Evolutionary conservation across 1,140 invertebrate species (phyloP).

Genomic region (Conus ventricosus): DNA sequence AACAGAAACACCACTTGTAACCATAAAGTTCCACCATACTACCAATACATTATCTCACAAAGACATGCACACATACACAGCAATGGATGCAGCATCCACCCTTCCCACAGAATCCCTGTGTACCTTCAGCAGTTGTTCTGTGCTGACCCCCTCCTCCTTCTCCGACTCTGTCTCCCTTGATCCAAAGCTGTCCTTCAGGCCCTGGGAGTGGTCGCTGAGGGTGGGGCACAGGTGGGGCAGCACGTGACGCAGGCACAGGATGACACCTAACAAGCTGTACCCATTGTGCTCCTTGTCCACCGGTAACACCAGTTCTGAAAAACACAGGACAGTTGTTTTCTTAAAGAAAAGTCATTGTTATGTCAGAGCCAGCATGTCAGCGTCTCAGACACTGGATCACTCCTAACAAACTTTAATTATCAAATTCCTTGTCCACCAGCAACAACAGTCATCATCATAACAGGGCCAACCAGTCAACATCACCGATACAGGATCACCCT

Average conservation of each 20-base stretch:
- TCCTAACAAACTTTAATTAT: slow-evolving; percentile 78
- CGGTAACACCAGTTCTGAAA: slow-evolving; percentile 78
- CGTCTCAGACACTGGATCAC: slow-evolving; percentile 81
- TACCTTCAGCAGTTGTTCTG: slow-evolving; percentile 70
- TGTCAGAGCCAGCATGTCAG: background rate
- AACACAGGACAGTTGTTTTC: background rate
- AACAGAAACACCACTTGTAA: too few species aligned
- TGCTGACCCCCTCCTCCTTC: slow-evolving; percentile 62
- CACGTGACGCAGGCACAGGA: slow-evolving; percentile 81
- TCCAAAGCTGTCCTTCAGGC: slow-evolving; percentile 74
- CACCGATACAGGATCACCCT: too few species aligned
- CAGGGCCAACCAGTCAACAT: too few species aligned
- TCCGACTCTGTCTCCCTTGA: slow-evolving; percentile 66
- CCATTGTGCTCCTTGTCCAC: slow-evolving; percentile 77
- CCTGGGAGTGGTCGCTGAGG: slow-evolving; percentile 44
- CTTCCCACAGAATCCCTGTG: too few species aligned
- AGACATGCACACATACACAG: too few species aligned
- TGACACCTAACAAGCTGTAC: slow-evolving; percentile 79
- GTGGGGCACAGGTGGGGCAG: slow-evolving; percentile 77
- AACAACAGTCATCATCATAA: too few species aligned
- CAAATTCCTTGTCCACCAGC: slow-evolving; percentile 75
- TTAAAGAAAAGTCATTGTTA: background rate
- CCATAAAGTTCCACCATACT: background rate
- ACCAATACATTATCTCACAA: background rate
- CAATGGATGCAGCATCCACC: too few species aligned